phyloP scores from a whole-genome alignment of 2,888 invertebrate genomes.

The Lacanobia oleracea region DNA sequence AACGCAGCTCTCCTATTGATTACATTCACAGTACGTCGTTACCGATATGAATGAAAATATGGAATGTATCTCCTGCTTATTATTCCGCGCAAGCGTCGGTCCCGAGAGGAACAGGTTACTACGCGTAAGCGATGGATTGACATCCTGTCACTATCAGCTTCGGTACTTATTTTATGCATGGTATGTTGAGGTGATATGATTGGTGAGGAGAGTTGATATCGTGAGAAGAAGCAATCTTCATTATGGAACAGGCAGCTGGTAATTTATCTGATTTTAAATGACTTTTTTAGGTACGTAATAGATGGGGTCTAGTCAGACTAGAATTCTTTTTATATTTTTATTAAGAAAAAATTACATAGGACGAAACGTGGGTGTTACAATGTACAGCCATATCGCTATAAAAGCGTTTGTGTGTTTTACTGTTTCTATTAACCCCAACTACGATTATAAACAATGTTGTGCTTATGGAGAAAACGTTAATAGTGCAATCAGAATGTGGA shows the following conservation, averaged over 20 bases:
- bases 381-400: too few species aligned
- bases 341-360: too few species aligned
- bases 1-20: conserved; percentile 25
- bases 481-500: neutral
- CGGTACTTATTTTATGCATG: conserved; percentile 15
- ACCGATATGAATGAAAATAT: conserved; percentile 57
- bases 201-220: neutral
- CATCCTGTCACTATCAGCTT: conserved; percentile 53
- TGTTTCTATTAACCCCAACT: too few species aligned
- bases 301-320: too few species aligned
- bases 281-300: too few species aligned
- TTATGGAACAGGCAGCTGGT: too few species aligned
- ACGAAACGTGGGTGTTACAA: too few species aligned
- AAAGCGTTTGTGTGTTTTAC: too few species aligned
- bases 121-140: conserved; percentile 55
- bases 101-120: conserved; percentile 57
- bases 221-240: neutral
- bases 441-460: neutral
- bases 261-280: too few species aligned
- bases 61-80: conserved; percentile 53
- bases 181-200: conserved; percentile 23
- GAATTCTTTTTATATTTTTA: too few species aligned
- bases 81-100: conserved; percentile 46
- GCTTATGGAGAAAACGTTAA: neutral
- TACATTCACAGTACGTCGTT: conserved; percentile 41